Evolutionary conservation across 2,797 vertebrate species (phyloP), one percentile per base, ranked within the genome.

Genomic region (Mormyrops boulengeri): DNA sequence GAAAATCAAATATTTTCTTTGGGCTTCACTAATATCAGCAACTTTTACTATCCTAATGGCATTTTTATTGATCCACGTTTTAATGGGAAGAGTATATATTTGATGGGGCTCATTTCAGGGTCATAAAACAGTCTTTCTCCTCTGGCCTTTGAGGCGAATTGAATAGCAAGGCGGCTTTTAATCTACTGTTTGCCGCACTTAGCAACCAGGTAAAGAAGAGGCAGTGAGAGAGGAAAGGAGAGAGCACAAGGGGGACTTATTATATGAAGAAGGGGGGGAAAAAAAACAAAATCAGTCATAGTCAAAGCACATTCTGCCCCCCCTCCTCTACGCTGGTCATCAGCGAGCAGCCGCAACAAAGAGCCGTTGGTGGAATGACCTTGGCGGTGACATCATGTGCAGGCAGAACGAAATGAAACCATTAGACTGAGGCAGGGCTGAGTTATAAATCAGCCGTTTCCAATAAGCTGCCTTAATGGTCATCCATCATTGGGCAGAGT

Each of bases 391-490:
- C 98, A 98, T 98, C 98, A 98, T 97, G 97, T 97, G 96, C 96
- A 96, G 95, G 97, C 97, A 97, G 97, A 98, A 99, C 98, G 98
- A 98, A 98, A 99, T 99, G 97, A 99, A 99, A 97, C 98, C 97
- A 99, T 99, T 99, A 99, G 97, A 96, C 97, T 97, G 97, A 98
- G 97, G 98, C 97, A 96, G 97, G 96, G 97, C 96, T 96, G 94
- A 97, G 96, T 97, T 97, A 98, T 99, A 99, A 99, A 99, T 99
- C 98, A 99, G 97, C 97, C 97, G 97, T 98, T 99, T 99, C 98
- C 98, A 99, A 99, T 99, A 99, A 99, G 98, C 97, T 97, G 97
- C 97, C 95, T 97, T 98, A 98, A 98, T 98, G 97, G 98, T 97
- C 97, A 99, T 99, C 97, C 98, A 98, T 99, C 98, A 99, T 97